Percentiles rank a stretch among this genome's conserved stretches.
phyloP scores from a whole-genome alignment of 1,140 invertebrate species.

The Meteorus sp. region DNA sequence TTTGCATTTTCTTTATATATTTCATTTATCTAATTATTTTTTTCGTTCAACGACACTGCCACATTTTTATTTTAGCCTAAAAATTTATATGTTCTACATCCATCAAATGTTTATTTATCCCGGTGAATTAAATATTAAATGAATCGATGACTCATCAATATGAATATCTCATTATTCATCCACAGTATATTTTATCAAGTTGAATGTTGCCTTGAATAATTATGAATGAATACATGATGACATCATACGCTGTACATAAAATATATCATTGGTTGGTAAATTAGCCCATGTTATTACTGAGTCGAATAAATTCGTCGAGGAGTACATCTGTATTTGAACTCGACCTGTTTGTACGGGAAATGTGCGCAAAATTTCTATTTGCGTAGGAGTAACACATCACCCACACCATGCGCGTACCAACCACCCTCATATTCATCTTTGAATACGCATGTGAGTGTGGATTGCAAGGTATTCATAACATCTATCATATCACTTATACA shows the following conservation, averaged over 20 bases:
- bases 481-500: too few species aligned
- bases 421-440: too few species aligned
- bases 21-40: constrained; percentile 37
- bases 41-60: background rate
- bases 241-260: background rate
- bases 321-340: constrained; percentile 59
- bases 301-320: constrained; percentile 46
- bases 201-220: background rate
- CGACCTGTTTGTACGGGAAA: constrained; percentile 52
- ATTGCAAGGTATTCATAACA: too few species aligned
- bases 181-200: too few species aligned
- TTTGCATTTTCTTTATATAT: constrained; percentile 55
- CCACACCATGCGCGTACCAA: background rate
- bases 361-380: constrained; percentile 57
- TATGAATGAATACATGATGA: background rate
- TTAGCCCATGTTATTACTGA: constrained; percentile 56
- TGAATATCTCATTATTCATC: too few species aligned
- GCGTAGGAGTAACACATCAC: constrained; percentile 43
- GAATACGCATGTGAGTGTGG: too few species aligned
- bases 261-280: constrained; percentile 53
- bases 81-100: background rate
- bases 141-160: too few species aligned
- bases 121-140: background rate
- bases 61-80: background rate
- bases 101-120: background rate